Percentiles rank a stretch among this genome's conserved stretches.
These are phyloP conservation scores for Scaptomyza tumidula DNA, from an alignment of 2,888 invertebrate species.

Conservation along the genomic window DNA sequence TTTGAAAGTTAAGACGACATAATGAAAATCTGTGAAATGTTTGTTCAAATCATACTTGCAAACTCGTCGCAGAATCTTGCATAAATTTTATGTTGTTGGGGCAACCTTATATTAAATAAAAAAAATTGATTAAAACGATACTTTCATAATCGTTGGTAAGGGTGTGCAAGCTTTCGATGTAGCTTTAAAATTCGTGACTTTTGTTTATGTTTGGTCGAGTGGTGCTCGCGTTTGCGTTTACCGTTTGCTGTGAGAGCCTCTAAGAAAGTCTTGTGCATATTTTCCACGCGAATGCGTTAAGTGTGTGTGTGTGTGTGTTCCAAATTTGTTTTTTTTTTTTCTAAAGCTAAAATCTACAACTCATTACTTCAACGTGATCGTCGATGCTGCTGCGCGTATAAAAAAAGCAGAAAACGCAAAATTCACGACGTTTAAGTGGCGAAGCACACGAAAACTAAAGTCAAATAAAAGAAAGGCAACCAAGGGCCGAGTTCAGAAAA, in stretches of 20 bases:
- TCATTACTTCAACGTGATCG: constrained; percentile 72
- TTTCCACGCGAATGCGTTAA: constrained; percentile 27
- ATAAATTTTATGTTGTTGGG: too few relatives aligned
- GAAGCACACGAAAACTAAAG: too few relatives aligned
- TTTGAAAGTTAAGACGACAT: too few relatives aligned
- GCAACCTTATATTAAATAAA: too few relatives aligned
- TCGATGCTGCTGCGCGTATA: constrained; percentile 51
- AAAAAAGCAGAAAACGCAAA: constrained; percentile 41
- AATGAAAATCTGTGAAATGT: too few relatives aligned
- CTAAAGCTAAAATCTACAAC: constrained; percentile 56
- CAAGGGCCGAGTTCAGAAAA: constrained; percentile 1
- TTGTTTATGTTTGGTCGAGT: constrained; percentile 10
- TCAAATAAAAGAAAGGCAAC: constrained; percentile 36
- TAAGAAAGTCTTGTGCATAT: constrained; percentile 34
- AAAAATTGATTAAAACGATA: neutral
- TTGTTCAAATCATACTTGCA: too few relatives aligned
- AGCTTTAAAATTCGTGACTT: constrained; percentile 17
- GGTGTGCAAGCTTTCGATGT: constrained; percentile 6
- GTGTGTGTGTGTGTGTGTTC: constrained; percentile 17
- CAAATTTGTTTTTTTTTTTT: constrained; percentile 10
- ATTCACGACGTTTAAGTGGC: constrained; percentile 40
- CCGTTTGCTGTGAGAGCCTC: constrained; percentile 9
- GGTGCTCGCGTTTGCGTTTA: constrained; percentile 22
- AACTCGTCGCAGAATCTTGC: too few relatives aligned
- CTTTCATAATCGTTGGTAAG: neutral